Base-by-base conservation (phyloP, 2,113 vertebrate species). In the Xiphophorus hellerii region DNA sequence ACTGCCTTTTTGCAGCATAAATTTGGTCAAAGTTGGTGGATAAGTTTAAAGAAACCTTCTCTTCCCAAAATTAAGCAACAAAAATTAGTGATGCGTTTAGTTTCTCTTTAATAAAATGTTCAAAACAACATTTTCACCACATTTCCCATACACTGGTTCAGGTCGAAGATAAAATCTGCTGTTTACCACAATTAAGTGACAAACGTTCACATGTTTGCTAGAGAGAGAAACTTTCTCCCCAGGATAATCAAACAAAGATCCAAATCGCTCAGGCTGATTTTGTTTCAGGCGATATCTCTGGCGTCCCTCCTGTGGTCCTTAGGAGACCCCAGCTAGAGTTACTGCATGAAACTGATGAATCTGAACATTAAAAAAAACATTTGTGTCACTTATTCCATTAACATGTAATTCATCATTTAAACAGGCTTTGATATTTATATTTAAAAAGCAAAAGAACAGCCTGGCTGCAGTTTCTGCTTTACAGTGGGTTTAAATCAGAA, bases 301-400 rank as follows among this genome's bases (percentile, higher is more conserved):
- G 10, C 48, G 78, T 73, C 71, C 76, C 67, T 87, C 68, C 66
- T 68, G 73, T 42, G 67, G 77, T 74, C 70, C 89, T 81, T 83
- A 51, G 58, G 82, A 80, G 72, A 37, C 68, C 28, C 30, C 75
- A 70, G 83, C 84, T 87, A 63, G 66, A 85, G 67, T 85, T 85
- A 74, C 85, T 91, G 88, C 65, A 64, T 0, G 42, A 76, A 89
- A 83, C 74, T 80, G 88, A 93, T 87, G 84, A 83, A 84, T 80
- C 62, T 68, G 13, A 28, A 51, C 76, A 81, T 35, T 42, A 62
- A 2, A 35, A 10, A 15, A 42, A 42, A 42, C 30, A 58, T 54
- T 44, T 13, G 63, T 66, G 35, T 62, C n/a, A 62, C 54, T 84
- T 44, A 37, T 73, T 73, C 77, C 51, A 67, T 28, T 68, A 66